These are phyloP conservation scores for Oxytorus armatus DNA, from an alignment of 2,888 invertebrate species.

Conservation along the genomic window DNA sequence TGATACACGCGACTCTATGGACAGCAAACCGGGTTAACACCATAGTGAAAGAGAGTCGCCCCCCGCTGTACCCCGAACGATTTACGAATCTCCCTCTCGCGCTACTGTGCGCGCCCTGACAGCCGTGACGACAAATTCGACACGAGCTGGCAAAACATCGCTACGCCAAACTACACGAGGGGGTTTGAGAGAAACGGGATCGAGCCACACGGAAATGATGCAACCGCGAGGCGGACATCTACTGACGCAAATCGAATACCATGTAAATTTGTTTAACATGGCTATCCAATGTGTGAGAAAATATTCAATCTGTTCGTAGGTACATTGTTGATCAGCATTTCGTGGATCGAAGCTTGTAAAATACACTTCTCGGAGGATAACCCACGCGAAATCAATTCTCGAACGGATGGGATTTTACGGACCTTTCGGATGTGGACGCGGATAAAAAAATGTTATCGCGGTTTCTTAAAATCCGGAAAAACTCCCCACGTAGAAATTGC, in stretches of 20 bases:
- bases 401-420: too few relatives aligned
- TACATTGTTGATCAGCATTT: too few relatives aligned
- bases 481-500: too few relatives aligned
- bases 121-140: slow-evolving; percentile 78
- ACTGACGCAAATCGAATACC: too few relatives aligned
- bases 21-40: slow-evolving; percentile 9
- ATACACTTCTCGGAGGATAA: too few relatives aligned
- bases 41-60: slow-evolving; percentile 4
- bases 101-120: slow-evolving; percentile 61
- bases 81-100: slow-evolving; percentile 56
- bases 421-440: too few relatives aligned
- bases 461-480: too few relatives aligned
- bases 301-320: too few relatives aligned
- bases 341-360: too few relatives aligned
- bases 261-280: slow-evolving; percentile 8
- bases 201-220: slow-evolving; percentile 23
- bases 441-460: background rate
- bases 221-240: too few relatives aligned
- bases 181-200: slow-evolving; percentile 53
- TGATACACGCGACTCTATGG: slow-evolving; percentile 34
- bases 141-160: slow-evolving; percentile 75
- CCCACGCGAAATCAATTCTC: too few relatives aligned
- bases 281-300: slow-evolving; percentile 3
- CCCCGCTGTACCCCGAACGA: slow-evolving; percentile 14
- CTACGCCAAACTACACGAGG: slow-evolving; percentile 62